These are phyloP conservation scores for Botia almorhae DNA, from an alignment of 2,797 vertebrate species.

Conservation along the genomic window DNA sequence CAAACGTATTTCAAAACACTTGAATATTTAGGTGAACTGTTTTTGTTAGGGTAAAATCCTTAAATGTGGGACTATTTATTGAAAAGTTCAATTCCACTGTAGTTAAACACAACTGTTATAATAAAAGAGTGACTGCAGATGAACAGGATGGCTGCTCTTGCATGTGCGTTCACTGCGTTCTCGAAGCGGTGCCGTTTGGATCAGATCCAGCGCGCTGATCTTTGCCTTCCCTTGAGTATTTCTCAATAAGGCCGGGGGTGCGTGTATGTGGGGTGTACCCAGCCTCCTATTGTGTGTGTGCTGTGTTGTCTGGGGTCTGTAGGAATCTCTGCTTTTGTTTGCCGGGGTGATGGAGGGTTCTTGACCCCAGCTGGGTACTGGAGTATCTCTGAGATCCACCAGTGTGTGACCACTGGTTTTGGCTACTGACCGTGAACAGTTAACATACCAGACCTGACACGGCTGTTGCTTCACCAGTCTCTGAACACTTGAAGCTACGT, in stretches of 20 bases:
- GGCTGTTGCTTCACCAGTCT: slow-evolving; percentile 11
- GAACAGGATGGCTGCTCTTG: slow-evolving; percentile 54
- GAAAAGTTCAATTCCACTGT: slow-evolving; percentile 38
- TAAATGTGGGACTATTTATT: slow-evolving; percentile 31
- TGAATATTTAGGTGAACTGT: too few species aligned
- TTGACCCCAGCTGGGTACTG: slow-evolving; percentile 70
- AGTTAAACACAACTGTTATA: slow-evolving; percentile 45
- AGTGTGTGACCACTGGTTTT: slow-evolving; percentile 59
- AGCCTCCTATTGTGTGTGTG: slow-evolving; percentile 47
- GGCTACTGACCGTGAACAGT: slow-evolving; percentile 61
- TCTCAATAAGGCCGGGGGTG: slow-evolving; percentile 42
- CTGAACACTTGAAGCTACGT: slow-evolving; percentile 39
- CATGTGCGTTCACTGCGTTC: slow-evolving; percentile 64
- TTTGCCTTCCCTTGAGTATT: slow-evolving; percentile 36
- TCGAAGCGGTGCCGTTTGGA: slow-evolving; percentile 60
- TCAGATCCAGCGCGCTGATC: slow-evolving; percentile 60
- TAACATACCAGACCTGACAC: slow-evolving; percentile 21
- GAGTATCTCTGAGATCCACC: slow-evolving; percentile 59
- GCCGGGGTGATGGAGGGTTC: slow-evolving; percentile 68
- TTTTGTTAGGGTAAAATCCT: neutral
- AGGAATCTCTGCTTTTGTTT: slow-evolving; percentile 63
- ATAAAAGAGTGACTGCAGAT: slow-evolving; percentile 58
- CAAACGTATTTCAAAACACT: too few species aligned
- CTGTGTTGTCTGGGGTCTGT: slow-evolving; percentile 54
- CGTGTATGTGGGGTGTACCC: slow-evolving; percentile 29